Percentiles rank a stretch among this genome's conserved stretches.
These are phyloP conservation scores for Orchesella cincta DNA, from an alignment of 1,140 invertebrate species.

Conservation along the genomic window DNA sequence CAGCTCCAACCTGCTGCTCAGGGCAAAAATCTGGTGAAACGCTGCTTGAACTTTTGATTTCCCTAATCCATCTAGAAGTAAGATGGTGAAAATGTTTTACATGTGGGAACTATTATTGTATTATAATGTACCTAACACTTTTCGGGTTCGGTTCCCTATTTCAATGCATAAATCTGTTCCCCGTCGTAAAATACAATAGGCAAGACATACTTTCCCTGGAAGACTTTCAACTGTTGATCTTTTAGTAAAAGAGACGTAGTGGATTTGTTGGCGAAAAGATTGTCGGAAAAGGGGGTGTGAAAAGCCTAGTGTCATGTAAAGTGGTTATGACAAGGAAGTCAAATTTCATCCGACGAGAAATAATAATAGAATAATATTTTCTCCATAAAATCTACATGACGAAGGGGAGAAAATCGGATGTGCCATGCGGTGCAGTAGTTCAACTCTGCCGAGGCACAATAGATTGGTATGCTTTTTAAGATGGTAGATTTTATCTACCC, in stretches of 20 bases:
- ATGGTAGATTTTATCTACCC: neutral
- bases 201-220: slow-evolving; percentile 15
- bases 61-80: too few relatives aligned
- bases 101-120: too few relatives aligned
- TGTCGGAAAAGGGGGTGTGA: slow-evolving; percentile 3
- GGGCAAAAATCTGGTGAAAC: too few relatives aligned
- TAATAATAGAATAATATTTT: slow-evolving; percentile 31
- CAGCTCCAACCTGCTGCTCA: too few relatives aligned
- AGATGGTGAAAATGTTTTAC: too few relatives aligned
- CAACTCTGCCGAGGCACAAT: neutral
- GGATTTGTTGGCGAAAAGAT: slow-evolving; percentile 32
- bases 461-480: neutral
- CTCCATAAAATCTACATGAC: neutral
- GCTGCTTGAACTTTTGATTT: too few relatives aligned
- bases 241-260: neutral
- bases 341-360: neutral
- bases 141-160: too few relatives aligned
- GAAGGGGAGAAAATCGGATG: neutral
- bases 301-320: slow-evolving; percentile 12
- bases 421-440: too few relatives aligned
- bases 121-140: too few relatives aligned
- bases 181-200: neutral
- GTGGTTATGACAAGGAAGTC: neutral
- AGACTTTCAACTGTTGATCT: slow-evolving; percentile 19
- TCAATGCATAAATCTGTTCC: slow-evolving; percentile 3